Evolutionary conservation across 1,140 invertebrate species (phyloP).

Genomic region (Mya arenaria): DNA sequence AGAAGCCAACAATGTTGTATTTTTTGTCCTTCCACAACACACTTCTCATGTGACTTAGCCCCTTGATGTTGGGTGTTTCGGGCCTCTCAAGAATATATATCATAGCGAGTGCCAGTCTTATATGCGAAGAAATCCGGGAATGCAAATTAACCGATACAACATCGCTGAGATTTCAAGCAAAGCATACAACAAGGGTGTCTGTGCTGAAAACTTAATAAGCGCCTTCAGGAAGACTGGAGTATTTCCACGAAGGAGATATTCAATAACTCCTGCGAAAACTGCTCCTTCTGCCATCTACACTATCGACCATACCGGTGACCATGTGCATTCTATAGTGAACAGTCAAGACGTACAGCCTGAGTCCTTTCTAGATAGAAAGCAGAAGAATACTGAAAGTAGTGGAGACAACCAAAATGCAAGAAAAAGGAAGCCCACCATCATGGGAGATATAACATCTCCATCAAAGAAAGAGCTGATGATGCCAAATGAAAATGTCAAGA

Average conservation of each 20-base stretch:
- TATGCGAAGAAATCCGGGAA: background rate
- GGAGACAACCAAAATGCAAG: background rate
- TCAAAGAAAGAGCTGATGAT: background rate
- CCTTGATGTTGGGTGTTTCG: slow-evolving; percentile 47
- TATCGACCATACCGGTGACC: too few relatives aligned
- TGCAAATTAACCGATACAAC: slow-evolving; percentile 6
- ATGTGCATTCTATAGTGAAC: background rate
- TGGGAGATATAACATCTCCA: slow-evolving; percentile 3
- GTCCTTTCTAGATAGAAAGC: background rate
- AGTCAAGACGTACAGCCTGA: background rate
- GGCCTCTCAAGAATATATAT: slow-evolving; percentile 26
- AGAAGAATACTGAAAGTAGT: background rate
- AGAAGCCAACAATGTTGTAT: slow-evolving; percentile 16
- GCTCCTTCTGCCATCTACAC: background rate
- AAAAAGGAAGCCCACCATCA: background rate
- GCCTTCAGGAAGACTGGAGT: slow-evolving; percentile 40
- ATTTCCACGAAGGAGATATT: slow-evolving; percentile 15
- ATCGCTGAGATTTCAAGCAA: slow-evolving; percentile 17
- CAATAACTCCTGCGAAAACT: background rate
- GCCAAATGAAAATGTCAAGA: background rate
- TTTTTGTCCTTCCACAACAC: slow-evolving; percentile 37
- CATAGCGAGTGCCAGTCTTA: too few relatives aligned
- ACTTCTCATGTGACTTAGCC: too few relatives aligned
- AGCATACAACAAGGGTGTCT: slow-evolving; percentile 10
- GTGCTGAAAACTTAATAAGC: slow-evolving; percentile 20